Base-by-base conservation (phyloP, 2,113 vertebrate species). In the Onychostoma macrolepis region DNA sequence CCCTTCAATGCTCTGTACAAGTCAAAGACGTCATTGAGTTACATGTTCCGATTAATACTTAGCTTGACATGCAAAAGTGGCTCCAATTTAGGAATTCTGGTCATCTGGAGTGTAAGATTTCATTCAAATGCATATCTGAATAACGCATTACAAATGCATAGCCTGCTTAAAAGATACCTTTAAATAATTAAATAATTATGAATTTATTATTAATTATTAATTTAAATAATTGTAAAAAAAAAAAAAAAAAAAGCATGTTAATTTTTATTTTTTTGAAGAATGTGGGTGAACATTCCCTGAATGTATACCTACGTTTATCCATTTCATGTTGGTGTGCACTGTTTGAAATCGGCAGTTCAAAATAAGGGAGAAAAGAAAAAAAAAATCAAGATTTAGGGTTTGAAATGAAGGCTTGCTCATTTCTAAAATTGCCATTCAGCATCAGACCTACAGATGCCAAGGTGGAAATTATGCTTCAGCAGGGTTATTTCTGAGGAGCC, bases 41-140 rank as follows among this genome's bases (percentile, higher is more conserved):
- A 58, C 86, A 80, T 76, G 74, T 86, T 87, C 50, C 30, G 21
- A 48, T 79, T 72, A n/a, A 80, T 84, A 77, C 50, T 77, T 82
- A 43, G 79, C 65, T 90, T 86, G 84, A 84, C 80, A 26, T 80
- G 53, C 65, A 67, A 58, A 84, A 75, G 33, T 41, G 9, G 26
- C 72, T 86, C 26, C 63, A 15, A 33, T 85, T 85, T 24, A 79
- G 69, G 21, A 72, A 72, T 72, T 72, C 33, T 24, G 9, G 19
- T 24, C 69, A 72, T 41, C 19, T 41, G 19, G 19, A 38, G 8
- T 38, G 7, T 9, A 24, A 72, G 33, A 11, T 38, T 72, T 72
- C 0, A 71, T 19, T 19, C 15, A 63, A 63, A 63, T 2, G 1
- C 24, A 5, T 19, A 15, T 33, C 17, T 71, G 30, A 71, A 38